phyloP scores from a whole-genome alignment of 1,140 invertebrate species.

The Drosophila melanica region DNA sequence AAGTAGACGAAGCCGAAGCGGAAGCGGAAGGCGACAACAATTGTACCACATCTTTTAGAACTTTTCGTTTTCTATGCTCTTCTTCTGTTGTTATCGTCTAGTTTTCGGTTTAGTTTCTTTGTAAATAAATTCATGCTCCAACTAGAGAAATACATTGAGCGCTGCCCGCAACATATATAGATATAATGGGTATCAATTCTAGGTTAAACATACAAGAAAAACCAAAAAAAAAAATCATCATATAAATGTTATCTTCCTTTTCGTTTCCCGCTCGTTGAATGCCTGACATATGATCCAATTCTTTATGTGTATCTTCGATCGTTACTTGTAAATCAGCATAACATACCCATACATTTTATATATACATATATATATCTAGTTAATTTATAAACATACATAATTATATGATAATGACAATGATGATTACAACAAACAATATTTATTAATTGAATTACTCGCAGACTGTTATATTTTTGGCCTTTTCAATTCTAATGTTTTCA shows the following conservation, averaged over 20 bases:
- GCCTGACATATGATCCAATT: slow-evolving; percentile 21
- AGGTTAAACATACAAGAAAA: slow-evolving; percentile 6
- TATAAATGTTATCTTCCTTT: slow-evolving; percentile 17
- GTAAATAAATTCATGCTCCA: slow-evolving; percentile 32
- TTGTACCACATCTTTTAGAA: slow-evolving; percentile 26
- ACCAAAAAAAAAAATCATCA: slow-evolving; percentile 2
- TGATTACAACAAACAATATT: slow-evolving; percentile 56
- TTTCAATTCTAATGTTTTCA: slow-evolving; percentile 85
- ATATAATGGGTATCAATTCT: slow-evolving; percentile 10
- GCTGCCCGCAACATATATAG: background rate
- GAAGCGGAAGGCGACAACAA: slow-evolving; percentile 25
- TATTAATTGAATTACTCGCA: slow-evolving; percentile 71
- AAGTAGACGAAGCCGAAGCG: slow-evolving; percentile 47
- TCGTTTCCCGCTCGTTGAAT: slow-evolving; percentile 34
- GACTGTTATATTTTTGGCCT: slow-evolving; percentile 84
- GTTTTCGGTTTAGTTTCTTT: slow-evolving; percentile 29
- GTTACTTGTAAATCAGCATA: slow-evolving; percentile 7
- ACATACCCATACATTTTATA: slow-evolving; percentile 7
- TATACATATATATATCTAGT: background rate
- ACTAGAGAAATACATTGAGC: background rate
- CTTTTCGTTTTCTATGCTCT: slow-evolving; percentile 46
- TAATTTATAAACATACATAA: slow-evolving; percentile 13
- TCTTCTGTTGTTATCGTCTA: background rate
- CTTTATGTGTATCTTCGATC: slow-evolving; percentile 16
- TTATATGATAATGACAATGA: slow-evolving; percentile 26